phyloP scores from a whole-genome alignment of 92 coral and sea anemone species.

The Palythoa heliodiscus region DNA sequence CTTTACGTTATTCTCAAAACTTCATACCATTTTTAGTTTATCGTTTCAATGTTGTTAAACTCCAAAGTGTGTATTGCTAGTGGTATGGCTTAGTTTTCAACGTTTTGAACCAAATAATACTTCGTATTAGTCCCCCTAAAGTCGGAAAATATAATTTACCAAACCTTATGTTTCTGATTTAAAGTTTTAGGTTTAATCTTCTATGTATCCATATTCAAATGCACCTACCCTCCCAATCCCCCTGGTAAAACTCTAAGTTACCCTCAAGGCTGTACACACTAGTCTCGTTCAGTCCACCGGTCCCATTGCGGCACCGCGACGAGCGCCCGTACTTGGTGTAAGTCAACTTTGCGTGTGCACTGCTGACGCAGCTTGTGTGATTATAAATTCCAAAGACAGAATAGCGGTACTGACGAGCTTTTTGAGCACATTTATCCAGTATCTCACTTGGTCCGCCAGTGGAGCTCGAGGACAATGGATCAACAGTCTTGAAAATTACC shows the following conservation, averaged over 20 bases:
- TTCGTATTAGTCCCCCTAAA: too few species aligned
- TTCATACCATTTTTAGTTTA: too few species aligned
- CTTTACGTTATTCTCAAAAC: too few species aligned
- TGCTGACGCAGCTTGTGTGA: conserved; percentile 28
- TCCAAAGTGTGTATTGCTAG: too few species aligned
- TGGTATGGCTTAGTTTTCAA: too few species aligned
- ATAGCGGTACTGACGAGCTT: background rate
- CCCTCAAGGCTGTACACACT: conserved; percentile 40
- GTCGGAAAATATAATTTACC: too few species aligned
- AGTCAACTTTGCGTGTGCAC: conserved; percentile 39
- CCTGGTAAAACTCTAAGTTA: background rate
- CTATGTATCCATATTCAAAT: background rate
- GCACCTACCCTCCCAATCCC: background rate
- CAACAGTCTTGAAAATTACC: background rate
- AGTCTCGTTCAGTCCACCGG: conserved; percentile 20
- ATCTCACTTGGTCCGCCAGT: background rate
- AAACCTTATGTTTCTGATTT: background rate
- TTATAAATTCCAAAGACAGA: conserved; percentile 29
- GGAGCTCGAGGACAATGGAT: background rate
- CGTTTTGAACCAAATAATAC: too few species aligned
- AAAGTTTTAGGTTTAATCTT: too few species aligned
- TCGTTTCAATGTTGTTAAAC: too few species aligned
- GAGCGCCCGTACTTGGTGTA: conserved; percentile 36
- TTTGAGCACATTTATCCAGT: background rate
- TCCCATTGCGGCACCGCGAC: conserved; percentile 25